Evolutionary conservation across 2,797 vertebrate species (phyloP), one percentile per base, ranked within the genome.

Genomic region (Pseudopleuronectes americanus): DNA sequence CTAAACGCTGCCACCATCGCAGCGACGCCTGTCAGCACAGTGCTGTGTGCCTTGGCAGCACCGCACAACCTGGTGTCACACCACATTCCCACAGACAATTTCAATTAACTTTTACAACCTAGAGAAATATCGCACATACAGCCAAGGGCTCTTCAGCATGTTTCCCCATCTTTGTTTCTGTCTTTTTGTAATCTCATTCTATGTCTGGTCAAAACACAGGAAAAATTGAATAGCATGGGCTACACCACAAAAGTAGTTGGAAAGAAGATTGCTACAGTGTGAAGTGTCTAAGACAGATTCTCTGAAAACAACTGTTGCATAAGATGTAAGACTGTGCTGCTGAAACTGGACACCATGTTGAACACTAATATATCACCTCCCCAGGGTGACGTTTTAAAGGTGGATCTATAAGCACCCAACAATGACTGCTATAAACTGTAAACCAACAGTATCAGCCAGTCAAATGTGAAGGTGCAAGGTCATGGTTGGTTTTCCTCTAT

Each of bases 71-170:
- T 71, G 78, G 57, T 74, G 77, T 79, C 23, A 31, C 28, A 49
- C 73, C 83, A 77, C 84, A 68, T 76, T 85, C 75, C 61, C 79
- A 77, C 74, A 88, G 83, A 88, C 85, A 88, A 83, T 85, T 90
- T 85, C 81, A 90, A 91, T 91, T 90, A 88, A 90, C 80, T 91
- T 85, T 74, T 83, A 90, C 87, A 87, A 84, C 84, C 68, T 55
- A 38, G 61, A 76, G 80, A 83, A 72, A 83, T 67, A 74, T 45
- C 56, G 57, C 69, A 65, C 74, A 53, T 76, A 66, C 64, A 64
- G 64, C 61, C 64, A 12, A 57, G 47, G 68, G 77, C 74, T 57
- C n/a, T 63, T 66, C 76, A 68, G 49, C 14, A 62, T 19, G 5
- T 33, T 64, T 58, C 53, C 26, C 19, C 47, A 19, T 58, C 79